phyloP scores from a whole-genome alignment of 2,113 vertebrate species.

The Holacanthus passer region DNA sequence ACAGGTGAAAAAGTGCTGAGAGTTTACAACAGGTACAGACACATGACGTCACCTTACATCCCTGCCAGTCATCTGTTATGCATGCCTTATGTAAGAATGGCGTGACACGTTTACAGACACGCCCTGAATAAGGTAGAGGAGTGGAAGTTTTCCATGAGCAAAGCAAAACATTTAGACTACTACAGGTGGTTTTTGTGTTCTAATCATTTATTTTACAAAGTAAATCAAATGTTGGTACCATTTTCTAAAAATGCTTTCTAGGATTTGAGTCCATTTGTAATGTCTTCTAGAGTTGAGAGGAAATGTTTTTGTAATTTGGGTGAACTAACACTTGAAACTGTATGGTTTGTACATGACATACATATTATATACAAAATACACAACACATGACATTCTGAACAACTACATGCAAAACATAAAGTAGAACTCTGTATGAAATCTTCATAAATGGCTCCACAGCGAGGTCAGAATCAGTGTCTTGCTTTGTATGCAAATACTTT shows the following conservation, averaged over 20 bases:
- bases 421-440: neutral
- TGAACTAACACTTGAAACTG: neutral
- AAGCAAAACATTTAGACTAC: too few species aligned
- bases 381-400: neutral
- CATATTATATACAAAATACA: neutral
- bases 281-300: too few species aligned
- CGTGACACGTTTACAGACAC: too few species aligned
- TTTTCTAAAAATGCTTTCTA: neutral
- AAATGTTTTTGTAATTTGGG: neutral
- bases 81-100: too few species aligned
- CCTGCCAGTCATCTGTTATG: too few species aligned
- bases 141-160: too few species aligned
- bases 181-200: too few species aligned
- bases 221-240: neutral
- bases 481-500: neutral
- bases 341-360: neutral
- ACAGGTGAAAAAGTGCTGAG: too few species aligned
- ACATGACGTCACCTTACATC: too few species aligned
- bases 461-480: neutral
- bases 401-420: neutral
- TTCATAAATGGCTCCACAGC: neutral
- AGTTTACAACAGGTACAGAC: too few species aligned
- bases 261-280: neutral
- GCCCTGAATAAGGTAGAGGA: too few species aligned
- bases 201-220: too few species aligned